Conservation (phyloP, 2,113 vertebrate genomes). For the Choloepus hoffmanni region DNA sequence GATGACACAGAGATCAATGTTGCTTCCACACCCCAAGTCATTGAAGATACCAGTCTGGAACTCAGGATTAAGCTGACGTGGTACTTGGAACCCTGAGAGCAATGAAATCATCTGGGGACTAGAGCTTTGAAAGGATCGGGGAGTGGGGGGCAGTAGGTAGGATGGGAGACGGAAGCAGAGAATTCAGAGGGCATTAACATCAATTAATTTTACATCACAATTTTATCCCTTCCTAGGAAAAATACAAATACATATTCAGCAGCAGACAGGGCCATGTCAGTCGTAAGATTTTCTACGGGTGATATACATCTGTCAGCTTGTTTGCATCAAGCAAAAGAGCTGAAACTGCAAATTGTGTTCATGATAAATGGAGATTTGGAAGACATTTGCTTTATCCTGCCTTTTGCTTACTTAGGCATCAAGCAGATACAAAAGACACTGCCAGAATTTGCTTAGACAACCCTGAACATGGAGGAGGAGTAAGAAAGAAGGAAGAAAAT, state of each 20-base stretch:
- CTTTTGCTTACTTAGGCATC: conserved; percentile 68
- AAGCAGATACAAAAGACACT: conserved; percentile 60
- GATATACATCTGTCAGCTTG: conserved; percentile 39
- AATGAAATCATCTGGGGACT: neutral
- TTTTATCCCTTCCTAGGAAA: neutral
- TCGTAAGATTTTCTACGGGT: conserved; percentile 45
- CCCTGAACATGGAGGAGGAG: neutral
- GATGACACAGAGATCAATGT: conserved; percentile 97
- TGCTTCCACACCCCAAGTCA: conserved; percentile 97
- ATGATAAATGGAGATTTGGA: conserved; percentile 56
- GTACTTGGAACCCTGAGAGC: too few species aligned
- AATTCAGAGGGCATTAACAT: neutral
- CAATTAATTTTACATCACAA: neutral
- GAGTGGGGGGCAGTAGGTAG: too few species aligned
- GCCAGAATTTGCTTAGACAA: conserved; percentile 67
- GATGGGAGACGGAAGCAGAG: neutral
- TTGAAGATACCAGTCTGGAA: conserved; percentile 91
- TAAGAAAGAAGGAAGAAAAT: neutral
- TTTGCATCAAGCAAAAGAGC: conserved; percentile 63
- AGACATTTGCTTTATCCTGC: conserved; percentile 60
- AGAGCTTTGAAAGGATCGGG: neutral
- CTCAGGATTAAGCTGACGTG: neutral
- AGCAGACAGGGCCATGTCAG: conserved; percentile 4
- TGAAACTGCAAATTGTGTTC: conserved; percentile 46
- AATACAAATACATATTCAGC: neutral